Evolutionary conservation across 2,888 invertebrate species (phyloP), one percentile per base, ranked within the genome.

Genomic region (Acanthococcus lagerstroemiae): DNA sequence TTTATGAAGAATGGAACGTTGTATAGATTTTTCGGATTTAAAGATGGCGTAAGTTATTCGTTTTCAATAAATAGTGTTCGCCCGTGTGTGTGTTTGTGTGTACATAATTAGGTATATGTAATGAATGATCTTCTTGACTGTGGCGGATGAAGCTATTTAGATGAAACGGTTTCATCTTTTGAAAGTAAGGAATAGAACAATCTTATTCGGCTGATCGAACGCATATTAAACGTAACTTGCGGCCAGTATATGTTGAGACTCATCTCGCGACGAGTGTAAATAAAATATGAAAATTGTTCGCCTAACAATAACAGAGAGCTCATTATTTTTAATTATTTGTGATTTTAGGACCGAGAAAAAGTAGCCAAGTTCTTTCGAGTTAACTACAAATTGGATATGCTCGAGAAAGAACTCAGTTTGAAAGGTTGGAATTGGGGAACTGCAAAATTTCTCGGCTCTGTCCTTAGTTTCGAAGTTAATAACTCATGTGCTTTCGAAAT

Each of bases 351-450:
- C 71, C 88, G 90, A 78, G 95, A 96, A 55, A 95, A 94, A 75
- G 82, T 99, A 52, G 86, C 89, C 0, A 89, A 90, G 72, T 97
- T 93, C 76, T 88, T 96, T 71, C 83, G 86, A 69, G 80, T 82
- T 5, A 85, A 87, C 70, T 96, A 95, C 76, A 82, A 85, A 26
- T 87, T 88, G 71, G 88, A 90, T 67, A 84, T 96, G 84, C 79
- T 91, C 55, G 93, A 92, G 73, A 91, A 90, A 73, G 97, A 99
- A 73, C 78, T 95, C 61, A 90, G 94, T 69, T 80, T 96, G 1
- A 95, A 94, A 76, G 99, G 99, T 0, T 99, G 97, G 97, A 99
- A 99, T 77, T 99, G 97, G 94, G 99, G 99, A 26, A 89, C 90
- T 0, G 93, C 94, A 0, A 89, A 90, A 72, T 97, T 99, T 75